Conservation (phyloP, 2,113 vertebrate genomes). For the Pristiophorus japonicus region DNA sequence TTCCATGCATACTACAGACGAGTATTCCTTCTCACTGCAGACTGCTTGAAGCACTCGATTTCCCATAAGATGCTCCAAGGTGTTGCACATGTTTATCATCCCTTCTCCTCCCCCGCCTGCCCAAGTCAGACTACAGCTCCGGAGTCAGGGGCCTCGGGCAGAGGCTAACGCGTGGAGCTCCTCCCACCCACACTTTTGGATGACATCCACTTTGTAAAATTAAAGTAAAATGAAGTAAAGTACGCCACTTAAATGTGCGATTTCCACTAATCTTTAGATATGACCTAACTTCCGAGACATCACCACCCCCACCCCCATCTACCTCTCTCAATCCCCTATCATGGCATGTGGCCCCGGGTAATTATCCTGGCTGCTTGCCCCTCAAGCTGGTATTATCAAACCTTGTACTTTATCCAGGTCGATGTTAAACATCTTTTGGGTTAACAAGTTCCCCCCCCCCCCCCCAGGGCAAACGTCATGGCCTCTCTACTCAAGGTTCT, state of each 20-base stretch:
- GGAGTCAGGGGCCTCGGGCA: no score
- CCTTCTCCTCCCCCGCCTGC: no score
- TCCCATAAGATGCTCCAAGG: neutral
- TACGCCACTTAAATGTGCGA: neutral
- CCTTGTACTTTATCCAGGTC: neutral
- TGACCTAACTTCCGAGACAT: neutral
- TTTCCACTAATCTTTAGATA: neutral
- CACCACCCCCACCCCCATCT: no score
- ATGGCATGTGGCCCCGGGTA: neutral
- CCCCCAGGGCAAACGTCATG: neutral
- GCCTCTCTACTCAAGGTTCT: neutral
- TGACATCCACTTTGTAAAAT: neutral
- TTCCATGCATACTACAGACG: neutral
- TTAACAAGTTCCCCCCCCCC: neutral
- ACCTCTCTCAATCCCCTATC: neutral
- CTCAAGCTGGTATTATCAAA: neutral
- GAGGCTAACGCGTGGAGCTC: no score
- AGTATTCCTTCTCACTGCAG: no score
- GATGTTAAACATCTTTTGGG: neutral
- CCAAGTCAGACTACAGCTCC: neutral
- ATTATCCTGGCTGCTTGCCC: neutral
- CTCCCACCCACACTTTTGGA: neutral
- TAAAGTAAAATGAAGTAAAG: neutral
- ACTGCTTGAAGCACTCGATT: neutral
- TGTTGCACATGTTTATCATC: neutral